Conservation (phyloP, 2,797 vertebrate species). For the Macrochelys suwanniensis region DNA sequence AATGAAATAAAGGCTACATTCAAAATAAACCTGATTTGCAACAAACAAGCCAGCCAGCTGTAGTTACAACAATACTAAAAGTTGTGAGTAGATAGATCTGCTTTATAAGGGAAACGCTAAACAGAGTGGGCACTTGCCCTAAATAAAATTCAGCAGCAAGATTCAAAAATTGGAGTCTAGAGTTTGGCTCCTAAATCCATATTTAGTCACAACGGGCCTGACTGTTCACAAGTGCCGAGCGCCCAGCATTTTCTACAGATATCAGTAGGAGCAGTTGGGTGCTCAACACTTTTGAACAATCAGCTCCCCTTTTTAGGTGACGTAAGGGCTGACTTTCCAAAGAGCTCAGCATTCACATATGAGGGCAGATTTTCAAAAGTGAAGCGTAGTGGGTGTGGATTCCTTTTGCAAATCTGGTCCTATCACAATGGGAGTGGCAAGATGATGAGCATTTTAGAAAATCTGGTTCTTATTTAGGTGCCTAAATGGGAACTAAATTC, state of each 20-base stretch:
- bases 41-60: not conserved
- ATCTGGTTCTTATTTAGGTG: not conserved
- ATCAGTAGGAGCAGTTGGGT: not conserved
- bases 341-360: not conserved
- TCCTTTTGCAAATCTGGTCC: not conserved
- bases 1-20: not conserved
- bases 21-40: not conserved
- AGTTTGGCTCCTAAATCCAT: not conserved
- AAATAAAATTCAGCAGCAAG: not conserved
- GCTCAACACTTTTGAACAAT: not conserved
- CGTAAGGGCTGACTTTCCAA: not conserved
- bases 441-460: not conserved
- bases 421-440: not conserved
- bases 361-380: not conserved
- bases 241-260: fast-evolving
- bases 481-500: not conserved
- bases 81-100: fast-evolving
- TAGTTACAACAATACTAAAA: not conserved
- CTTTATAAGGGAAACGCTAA: not conserved
- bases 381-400: not conserved
- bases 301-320: not conserved
- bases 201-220: fast-evolving
- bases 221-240: not conserved
- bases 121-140: fast-evolving
- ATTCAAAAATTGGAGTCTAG: not conserved